phyloP scores from a whole-genome alignment of 1,140 invertebrate genomes.

The Zaprionus kolodkinae region DNA sequence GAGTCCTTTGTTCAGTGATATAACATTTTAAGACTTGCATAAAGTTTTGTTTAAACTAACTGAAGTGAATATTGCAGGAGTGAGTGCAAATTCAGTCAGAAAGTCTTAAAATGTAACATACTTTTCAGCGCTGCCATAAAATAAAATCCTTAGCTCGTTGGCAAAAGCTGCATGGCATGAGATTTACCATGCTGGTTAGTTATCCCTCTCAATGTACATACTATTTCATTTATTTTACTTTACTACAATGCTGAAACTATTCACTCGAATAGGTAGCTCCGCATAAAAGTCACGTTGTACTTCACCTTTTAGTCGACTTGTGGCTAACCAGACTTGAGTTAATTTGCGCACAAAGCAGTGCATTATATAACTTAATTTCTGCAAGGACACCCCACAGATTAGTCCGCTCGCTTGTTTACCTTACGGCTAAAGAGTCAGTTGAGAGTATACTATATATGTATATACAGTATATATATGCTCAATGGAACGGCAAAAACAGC shows the following conservation, averaged over 20 bases:
- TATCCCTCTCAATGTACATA: too few relatives aligned
- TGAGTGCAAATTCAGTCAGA: too few relatives aligned
- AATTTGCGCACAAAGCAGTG: background rate
- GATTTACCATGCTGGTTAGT: too few relatives aligned
- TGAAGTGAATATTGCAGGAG: too few relatives aligned
- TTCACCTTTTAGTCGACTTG: slow-evolving; percentile 2
- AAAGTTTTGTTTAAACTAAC: too few relatives aligned
- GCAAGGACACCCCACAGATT: background rate
- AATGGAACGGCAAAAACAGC: slow-evolving; percentile 14
- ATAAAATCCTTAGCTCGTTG: too few relatives aligned
- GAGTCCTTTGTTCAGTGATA: too few relatives aligned
- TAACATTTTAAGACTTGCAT: too few relatives aligned
- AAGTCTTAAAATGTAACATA: too few relatives aligned
- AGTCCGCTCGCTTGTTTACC: background rate
- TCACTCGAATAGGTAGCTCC: background rate
- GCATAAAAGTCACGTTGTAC: background rate
- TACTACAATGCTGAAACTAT: background rate
- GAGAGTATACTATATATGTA: background rate
- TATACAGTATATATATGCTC: background rate
- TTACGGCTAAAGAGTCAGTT: slow-evolving; percentile 1
- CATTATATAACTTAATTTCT: slow-evolving; percentile 1
- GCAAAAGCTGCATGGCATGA: too few relatives aligned
- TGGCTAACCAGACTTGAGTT: background rate
- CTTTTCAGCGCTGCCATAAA: too few relatives aligned
- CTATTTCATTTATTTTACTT: too few relatives aligned